Evolutionary conservation across 2,888 invertebrate species (phyloP).

Genomic region (Dynastes maya): DNA sequence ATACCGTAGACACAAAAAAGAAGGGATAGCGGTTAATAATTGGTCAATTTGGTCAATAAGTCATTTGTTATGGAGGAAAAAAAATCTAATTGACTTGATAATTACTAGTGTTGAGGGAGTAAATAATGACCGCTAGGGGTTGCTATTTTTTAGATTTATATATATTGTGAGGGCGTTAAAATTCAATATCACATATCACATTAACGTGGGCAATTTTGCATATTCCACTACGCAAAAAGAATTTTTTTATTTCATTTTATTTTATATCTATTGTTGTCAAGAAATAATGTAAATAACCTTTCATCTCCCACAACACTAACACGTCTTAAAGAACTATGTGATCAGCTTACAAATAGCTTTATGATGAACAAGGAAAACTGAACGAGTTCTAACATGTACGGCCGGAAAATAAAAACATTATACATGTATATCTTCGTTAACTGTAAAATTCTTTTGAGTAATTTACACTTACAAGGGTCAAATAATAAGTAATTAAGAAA

Average conservation of each 20-base stretch:
- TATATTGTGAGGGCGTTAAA: not conserved
- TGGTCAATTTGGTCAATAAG: constrained; percentile 39
- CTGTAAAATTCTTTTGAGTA: constrained; percentile 2
- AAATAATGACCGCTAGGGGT: constrained; percentile 3
- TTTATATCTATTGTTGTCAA: constrained; percentile 10
- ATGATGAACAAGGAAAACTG: constrained; percentile 18
- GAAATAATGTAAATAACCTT: constrained; percentile 27
- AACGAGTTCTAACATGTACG: constrained; percentile 20
- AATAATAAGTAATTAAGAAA: not conserved
- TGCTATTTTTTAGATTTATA: not conserved
- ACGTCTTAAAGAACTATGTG: constrained; percentile 3
- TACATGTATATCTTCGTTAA: not conserved
- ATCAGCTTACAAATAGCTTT: constrained; percentile 4
- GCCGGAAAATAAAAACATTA: constrained; percentile 7
- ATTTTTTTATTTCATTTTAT: not conserved
- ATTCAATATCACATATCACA: not conserved
- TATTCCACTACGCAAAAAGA: constrained; percentile 14
- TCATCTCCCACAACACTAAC: constrained; percentile 6
- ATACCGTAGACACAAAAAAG: not conserved
- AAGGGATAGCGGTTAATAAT: constrained; percentile 32
- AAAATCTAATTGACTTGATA: constrained; percentile 40
- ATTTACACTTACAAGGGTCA: constrained; percentile 2
- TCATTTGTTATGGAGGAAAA: constrained; percentile 35
- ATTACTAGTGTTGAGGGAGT: constrained; percentile 1
- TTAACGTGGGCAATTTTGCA: constrained; percentile 1